Conservation (phyloP, 2,113 vertebrate genomes). For the Neodontobutis hainanensis region DNA sequence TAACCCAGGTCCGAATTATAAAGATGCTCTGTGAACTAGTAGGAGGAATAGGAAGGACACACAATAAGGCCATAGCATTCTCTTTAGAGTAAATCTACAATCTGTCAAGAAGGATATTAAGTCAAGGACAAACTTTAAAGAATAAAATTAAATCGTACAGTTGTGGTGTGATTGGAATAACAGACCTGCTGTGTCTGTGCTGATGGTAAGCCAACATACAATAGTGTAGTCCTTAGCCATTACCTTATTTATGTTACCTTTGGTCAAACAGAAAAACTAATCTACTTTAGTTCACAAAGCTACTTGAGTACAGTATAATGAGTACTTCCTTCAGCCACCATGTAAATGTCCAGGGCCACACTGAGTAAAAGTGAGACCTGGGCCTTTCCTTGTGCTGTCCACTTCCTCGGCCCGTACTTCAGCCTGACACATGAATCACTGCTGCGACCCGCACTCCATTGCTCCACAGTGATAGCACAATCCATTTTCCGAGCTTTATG, state of each 20-base stretch:
- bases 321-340: too few relatives aligned
- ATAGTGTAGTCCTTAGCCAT: too few relatives aligned
- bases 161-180: neutral
- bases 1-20: too few relatives aligned
- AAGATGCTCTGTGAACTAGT: too few relatives aligned
- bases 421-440: constrained; percentile 47
- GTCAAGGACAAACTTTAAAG: neutral
- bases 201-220: too few relatives aligned
- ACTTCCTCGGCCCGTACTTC: neutral
- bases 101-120: neutral
- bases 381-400: neutral
- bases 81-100: neutral
- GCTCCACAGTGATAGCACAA: constrained; percentile 48
- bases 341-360: too few relatives aligned
- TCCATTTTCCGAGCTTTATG: constrained; percentile 64
- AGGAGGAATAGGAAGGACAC: neutral
- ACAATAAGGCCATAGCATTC: neutral
- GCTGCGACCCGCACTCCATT: constrained; percentile 20
- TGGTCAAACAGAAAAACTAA: too few relatives aligned
- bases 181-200: too few relatives aligned
- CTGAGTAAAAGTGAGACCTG: constrained; percentile 2
- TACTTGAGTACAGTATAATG: too few relatives aligned
- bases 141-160: neutral
- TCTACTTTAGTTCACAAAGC: too few relatives aligned
- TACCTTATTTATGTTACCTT: too few relatives aligned